A percentile compares a stretch with the other conserved stretches of the same genome.
Conservation (phyloP, 2,113 vertebrate species). For the Sterna hirundo region DNA sequence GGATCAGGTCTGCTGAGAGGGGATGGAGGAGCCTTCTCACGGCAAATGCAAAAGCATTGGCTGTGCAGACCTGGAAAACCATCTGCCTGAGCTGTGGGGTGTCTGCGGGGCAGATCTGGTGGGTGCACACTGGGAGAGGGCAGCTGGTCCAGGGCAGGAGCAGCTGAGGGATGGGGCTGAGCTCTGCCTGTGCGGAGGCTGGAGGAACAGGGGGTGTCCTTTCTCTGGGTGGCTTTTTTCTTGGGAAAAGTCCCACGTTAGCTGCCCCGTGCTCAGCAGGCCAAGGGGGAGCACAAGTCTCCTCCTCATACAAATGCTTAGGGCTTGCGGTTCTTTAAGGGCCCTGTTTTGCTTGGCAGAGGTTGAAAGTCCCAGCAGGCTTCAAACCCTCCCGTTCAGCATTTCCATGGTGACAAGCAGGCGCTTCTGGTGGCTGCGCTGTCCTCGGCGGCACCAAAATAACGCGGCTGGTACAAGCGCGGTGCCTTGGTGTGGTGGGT, state of each 20-base stretch:
- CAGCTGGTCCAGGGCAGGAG: neutral
- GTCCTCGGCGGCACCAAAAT: neutral
- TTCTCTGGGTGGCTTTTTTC: neutral
- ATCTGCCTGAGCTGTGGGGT: neutral
- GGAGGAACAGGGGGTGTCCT: neutral
- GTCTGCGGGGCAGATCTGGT: neutral
- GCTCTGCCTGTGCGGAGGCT: neutral
- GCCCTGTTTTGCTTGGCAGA: neutral
- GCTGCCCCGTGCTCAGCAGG: neutral
- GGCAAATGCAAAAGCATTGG: neutral
- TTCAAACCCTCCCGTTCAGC: neutral
- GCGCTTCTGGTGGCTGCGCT: neutral
- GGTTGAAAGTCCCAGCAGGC: neutral
- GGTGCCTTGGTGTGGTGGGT: neutral
- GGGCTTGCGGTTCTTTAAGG: neutral
- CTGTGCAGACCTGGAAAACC: neutral
- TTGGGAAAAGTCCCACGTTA: neutral
- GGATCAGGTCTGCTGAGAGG: neutral
- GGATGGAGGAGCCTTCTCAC: neutral
- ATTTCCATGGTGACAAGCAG: slow-evolving; percentile 55
- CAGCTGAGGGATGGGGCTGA: neutral
- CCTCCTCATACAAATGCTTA: fast-evolving
- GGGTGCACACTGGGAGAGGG: neutral
- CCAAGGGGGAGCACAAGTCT: neutral
- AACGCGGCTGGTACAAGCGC: neutral